Evolutionary conservation across 2,888 invertebrate species (phyloP).

Genomic region (Drosophila crucigera): DNA sequence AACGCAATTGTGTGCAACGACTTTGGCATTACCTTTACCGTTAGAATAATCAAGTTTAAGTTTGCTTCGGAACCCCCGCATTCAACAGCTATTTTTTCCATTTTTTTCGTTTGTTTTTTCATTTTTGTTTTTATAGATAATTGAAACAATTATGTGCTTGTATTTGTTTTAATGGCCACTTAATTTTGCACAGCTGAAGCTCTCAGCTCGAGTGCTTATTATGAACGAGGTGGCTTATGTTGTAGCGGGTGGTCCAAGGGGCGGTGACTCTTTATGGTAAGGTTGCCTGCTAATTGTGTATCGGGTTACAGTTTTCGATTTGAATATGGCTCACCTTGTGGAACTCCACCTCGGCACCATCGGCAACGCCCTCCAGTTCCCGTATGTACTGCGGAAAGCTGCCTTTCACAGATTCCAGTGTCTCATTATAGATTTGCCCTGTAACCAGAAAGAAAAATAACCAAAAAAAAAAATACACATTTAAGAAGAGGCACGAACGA

Average conservation of each 20-base stretch:
- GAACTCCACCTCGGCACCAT: slow-evolving; percentile 93
- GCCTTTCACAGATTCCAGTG: slow-evolving; percentile 88
- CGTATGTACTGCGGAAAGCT: slow-evolving; percentile 93
- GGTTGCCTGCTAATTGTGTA: slow-evolving; percentile 2
- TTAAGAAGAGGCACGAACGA: neutral
- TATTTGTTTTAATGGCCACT: slow-evolving; percentile 55
- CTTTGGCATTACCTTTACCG: slow-evolving; percentile 57
- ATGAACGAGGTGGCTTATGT: slow-evolving; percentile 3
- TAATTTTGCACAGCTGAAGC: slow-evolving; percentile 52
- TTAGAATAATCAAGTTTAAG: slow-evolving; percentile 62
- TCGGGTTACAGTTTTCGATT: neutral
- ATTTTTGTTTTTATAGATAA: slow-evolving; percentile 4
- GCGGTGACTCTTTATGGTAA: neutral
- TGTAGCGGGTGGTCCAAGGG: neutral
- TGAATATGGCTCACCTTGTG: slow-evolving; percentile 88
- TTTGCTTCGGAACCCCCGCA: slow-evolving; percentile 25
- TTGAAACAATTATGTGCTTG: slow-evolving; percentile 39
- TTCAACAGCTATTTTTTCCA: neutral
- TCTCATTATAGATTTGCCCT: slow-evolving; percentile 90
- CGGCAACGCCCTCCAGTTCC: slow-evolving; percentile 93
- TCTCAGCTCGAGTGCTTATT: slow-evolving; percentile 53
- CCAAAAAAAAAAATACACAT: neutral
- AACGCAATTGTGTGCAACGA: slow-evolving; percentile 34
- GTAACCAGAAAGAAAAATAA: slow-evolving; percentile 15
- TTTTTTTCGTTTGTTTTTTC: neutral